These are phyloP conservation scores for Platygyra sinensis DNA, from an alignment of 64 coral and sea anemone genomes.

Conservation along the genomic window DNA sequence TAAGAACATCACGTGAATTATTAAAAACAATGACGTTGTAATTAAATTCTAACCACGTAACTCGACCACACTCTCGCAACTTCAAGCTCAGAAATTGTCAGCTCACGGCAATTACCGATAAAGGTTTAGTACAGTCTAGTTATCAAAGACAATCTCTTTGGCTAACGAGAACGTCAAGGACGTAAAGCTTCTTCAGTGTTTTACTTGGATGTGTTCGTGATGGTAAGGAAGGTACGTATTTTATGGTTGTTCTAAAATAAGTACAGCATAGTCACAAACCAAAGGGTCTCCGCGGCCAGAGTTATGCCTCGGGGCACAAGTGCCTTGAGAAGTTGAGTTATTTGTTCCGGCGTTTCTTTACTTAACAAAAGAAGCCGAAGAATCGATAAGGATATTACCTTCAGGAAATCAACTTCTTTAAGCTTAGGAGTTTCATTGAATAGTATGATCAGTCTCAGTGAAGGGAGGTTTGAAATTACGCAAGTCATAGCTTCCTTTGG, in stretches of 20 bases:
- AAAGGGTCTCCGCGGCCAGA: neutral
- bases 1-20: constrained; percentile 14
- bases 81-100: neutral
- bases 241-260: neutral
- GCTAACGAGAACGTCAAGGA: neutral
- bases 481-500: too few relatives aligned
- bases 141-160: neutral
- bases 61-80: neutral
- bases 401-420: neutral
- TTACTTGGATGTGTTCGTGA: neutral
- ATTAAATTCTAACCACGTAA: constrained; percentile 46
- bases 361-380: neutral
- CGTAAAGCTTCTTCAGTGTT: neutral
- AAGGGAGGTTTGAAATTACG: neutral
- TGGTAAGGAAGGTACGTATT: neutral
- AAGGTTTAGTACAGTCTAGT: neutral
- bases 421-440: neutral
- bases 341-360: neutral
- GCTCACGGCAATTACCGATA: neutral
- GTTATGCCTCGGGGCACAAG: neutral
- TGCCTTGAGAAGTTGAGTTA: neutral
- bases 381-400: neutral
- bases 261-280: too few relatives aligned
- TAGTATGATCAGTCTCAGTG: neutral
- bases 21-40: neutral